Evolutionary conservation across 1,140 invertebrate genomes (phyloP).

Genomic region (Diachasmimorpha longicaudata): DNA sequence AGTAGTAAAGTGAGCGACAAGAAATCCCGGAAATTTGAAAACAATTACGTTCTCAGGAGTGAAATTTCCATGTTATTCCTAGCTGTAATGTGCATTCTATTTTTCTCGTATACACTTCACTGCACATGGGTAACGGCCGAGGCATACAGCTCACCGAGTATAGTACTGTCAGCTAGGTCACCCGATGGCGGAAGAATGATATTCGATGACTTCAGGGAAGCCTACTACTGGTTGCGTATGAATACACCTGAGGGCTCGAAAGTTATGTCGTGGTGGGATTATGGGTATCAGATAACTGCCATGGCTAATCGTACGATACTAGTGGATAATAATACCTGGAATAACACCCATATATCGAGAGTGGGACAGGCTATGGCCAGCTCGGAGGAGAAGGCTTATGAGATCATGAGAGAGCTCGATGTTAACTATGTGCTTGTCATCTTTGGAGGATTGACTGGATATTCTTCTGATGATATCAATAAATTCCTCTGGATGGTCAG

Average conservation of each 20-base stretch:
- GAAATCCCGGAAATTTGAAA: constrained; percentile 78
- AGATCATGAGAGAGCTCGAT: constrained; percentile 96
- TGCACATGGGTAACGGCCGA: constrained; percentile 99
- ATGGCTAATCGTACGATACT: constrained; percentile 98
- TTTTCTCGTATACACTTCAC: constrained; percentile 93
- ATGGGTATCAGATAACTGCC: constrained; percentile 98
- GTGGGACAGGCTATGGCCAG: constrained; percentile 98
- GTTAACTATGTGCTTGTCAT: constrained; percentile 98
- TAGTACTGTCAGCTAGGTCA: constrained; percentile 93
- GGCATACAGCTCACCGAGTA: constrained; percentile 96
- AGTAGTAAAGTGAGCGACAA: constrained; percentile 64
- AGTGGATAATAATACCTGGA: constrained; percentile 99
- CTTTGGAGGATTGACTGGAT: constrained; percentile 97
- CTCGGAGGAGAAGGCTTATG: constrained; percentile 93
- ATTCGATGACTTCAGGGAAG: constrained; percentile 97
- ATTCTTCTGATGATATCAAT: constrained; percentile 97
- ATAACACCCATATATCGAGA: constrained; percentile 97
- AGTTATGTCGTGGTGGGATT: constrained; percentile 99
- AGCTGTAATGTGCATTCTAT: constrained; percentile 80
- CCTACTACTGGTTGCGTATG: constrained; percentile 97
- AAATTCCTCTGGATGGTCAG: constrained; percentile 99
- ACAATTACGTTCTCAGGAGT: constrained; percentile 84
- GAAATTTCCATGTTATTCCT: constrained; percentile 91
- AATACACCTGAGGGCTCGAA: constrained; percentile 94
- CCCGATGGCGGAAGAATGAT: constrained; percentile 95